Evolutionary conservation across 2,797 vertebrate genomes (phyloP).

Genomic region (Remorina albescens): DNA sequence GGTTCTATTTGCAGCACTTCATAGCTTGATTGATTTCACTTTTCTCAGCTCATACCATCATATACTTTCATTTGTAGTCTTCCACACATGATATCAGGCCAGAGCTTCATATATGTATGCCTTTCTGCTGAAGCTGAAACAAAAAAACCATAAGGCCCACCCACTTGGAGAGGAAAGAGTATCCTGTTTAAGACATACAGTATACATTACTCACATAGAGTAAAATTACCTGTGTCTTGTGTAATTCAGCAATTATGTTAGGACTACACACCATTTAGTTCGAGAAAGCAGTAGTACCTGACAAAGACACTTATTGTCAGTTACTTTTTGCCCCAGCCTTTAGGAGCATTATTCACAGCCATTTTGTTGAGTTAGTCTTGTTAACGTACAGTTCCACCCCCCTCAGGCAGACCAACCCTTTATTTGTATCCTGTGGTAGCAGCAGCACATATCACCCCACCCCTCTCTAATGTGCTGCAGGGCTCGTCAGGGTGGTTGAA

Average conservation of each 20-base stretch:
- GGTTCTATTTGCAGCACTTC: slow-evolving; percentile 89
- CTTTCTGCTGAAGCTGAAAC: background rate
- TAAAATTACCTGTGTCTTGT: slow-evolving; percentile 14
- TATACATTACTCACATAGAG: slow-evolving; percentile 31
- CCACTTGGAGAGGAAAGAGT: slow-evolving; percentile 20
- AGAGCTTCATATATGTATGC: slow-evolving; percentile 7
- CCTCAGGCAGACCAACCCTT: slow-evolving; percentile 62
- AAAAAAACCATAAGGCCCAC: slow-evolving; percentile 21
- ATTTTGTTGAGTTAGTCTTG: slow-evolving; percentile 41
- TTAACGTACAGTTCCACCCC: slow-evolving; percentile 35
- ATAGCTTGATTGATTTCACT: slow-evolving; percentile 88
- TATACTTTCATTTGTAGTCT: slow-evolving; percentile 16
- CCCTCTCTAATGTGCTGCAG: slow-evolving; percentile 58
- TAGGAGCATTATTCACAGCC: slow-evolving; percentile 9
- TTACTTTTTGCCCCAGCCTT: slow-evolving; percentile 5
- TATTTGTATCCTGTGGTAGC: slow-evolving; percentile 53
- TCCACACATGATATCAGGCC: background rate
- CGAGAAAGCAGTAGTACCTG: background rate
- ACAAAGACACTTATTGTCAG: slow-evolving; percentile 6
- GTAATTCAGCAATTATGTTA: background rate
- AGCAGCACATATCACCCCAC: slow-evolving; percentile 44
- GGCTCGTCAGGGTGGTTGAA: slow-evolving; percentile 76
- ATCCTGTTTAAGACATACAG: slow-evolving; percentile 7
- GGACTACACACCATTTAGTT: background rate
- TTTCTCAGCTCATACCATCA: slow-evolving; percentile 75